Evolutionary conservation across 2,888 invertebrate species (phyloP), one percentile per base, ranked within the genome.

Genomic region (Dugesia japonica): DNA sequence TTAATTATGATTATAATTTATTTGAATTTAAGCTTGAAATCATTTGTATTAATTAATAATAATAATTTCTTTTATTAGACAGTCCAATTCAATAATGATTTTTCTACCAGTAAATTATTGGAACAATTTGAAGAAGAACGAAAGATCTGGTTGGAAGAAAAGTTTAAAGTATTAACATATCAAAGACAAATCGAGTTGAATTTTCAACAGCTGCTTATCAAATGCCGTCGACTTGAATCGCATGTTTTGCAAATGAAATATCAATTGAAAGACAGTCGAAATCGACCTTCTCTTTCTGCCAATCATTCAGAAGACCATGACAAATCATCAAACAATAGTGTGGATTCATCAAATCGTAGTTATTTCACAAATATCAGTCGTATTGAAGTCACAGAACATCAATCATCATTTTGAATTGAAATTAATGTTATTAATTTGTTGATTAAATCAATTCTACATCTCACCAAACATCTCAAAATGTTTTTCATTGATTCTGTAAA

Each of bases 71-170:
- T 56, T 56, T 23, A 56, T 56, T 56, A 56, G 56, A 56, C 56
- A 9, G 23, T 23, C 23, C 56, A 56, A n/a, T 56, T 56, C 23
- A 56, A 13, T 1, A 56, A 56, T 56, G 56, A 56, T 56, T 56
- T 20, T 4, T 56, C 56, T 1, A n/a, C n/a, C 4, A 56, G 17
- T n/a, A 56, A 56, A 56, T 56, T 56, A 56, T n/a, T 56, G 4
- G 56, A 56, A 56, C 56, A 56, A 56, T 56, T 56, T 23, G 56
- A 56, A 56, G 56, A 56, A 56, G 56, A 56, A 56, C 4, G 56
- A 56, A 56, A 56, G 23, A 23, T 56, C 17, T 56, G 56, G 56
- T 56, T 56, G n/a, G 56, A 56, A n/a, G 56, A 56, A 56, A 56
- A 56, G 17, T 56, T 1, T 23, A 56, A 56, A 56, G 56, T 56